Evolutionary conservation across 37 sponge, comb jelly and placozoan species (phyloP).

Genomic region (Diacarnus erythraeanus): DNA sequence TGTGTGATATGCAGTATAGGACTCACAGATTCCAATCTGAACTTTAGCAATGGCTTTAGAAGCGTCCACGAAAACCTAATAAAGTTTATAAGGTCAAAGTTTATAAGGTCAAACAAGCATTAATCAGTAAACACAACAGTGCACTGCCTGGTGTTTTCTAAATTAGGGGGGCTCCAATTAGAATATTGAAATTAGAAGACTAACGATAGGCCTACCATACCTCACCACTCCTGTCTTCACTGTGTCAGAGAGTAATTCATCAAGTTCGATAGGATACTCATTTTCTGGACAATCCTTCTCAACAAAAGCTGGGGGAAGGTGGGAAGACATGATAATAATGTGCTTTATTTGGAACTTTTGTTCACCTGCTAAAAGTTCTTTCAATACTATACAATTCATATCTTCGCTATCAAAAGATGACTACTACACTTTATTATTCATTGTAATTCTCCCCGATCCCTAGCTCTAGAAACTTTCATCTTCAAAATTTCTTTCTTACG

Average conservation of each 20-base stretch:
- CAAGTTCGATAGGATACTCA: constrained; percentile 46
- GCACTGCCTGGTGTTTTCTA: too few species aligned
- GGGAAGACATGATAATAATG: background rate
- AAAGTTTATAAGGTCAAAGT: too few species aligned
- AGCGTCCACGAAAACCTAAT: constrained; percentile 64
- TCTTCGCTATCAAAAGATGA: too few species aligned
- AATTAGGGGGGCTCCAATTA: too few species aligned
- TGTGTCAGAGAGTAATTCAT: constrained; percentile 41
- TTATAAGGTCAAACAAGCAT: too few species aligned
- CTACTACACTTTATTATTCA: too few species aligned
- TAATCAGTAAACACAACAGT: too few species aligned
- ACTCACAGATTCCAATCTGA: constrained; percentile 37
- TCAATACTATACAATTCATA: constrained; percentile 61
- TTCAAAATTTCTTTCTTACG: background rate
- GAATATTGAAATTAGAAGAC: background rate
- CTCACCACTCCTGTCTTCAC: constrained; percentile 59
- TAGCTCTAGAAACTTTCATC: background rate
- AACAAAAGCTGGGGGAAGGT: constrained; percentile 27
- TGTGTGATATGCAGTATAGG: too few species aligned
- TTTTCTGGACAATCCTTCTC: constrained; percentile 1
- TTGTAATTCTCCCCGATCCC: too few species aligned
- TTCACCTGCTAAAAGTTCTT: constrained; percentile 46
- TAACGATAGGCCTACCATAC: background rate
- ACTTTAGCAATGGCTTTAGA: constrained; percentile 48
- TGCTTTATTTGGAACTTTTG: constrained; percentile 36